A percentile compares a stretch with the other conserved stretches of the same genome.
phyloP scores from a whole-genome alignment of 2,888 invertebrate genomes.

The Orthonychiurus folsomi region DNA sequence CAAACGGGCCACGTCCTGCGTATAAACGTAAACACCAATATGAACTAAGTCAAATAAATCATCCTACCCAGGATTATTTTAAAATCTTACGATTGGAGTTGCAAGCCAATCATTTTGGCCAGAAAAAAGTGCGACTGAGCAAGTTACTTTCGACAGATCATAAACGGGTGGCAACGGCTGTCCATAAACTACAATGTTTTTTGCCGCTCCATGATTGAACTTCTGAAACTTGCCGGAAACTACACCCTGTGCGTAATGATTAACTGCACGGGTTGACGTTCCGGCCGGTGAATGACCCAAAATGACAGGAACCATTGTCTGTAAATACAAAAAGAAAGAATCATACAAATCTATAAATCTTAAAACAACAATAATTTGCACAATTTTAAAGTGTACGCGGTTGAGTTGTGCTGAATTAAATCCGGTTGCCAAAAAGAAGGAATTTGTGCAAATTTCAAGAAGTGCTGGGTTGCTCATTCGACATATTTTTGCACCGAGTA shows the following conservation, averaged over 20 bases:
- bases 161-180: conserved; percentile 53
- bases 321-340: not conserved
- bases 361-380: too few species aligned
- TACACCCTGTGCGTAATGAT: conserved; percentile 53
- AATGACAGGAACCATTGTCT: conserved; percentile 56
- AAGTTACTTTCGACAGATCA: conserved; percentile 52
- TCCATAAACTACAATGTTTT: conserved; percentile 23
- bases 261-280: conserved; percentile 60
- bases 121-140: conserved; percentile 1
- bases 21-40: not conserved
- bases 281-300: conserved; percentile 63
- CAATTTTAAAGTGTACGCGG: not conserved
- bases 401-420: not conserved
- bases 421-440: not conserved
- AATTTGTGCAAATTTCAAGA: not conserved
- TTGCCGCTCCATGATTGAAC: conserved; percentile 57
- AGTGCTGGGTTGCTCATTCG: too few species aligned
- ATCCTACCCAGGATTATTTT: too few species aligned
- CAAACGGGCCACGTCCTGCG: conserved; percentile 18
- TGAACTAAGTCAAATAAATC: too few species aligned
- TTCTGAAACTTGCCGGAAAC: conserved; percentile 51
- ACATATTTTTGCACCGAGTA: not conserved
- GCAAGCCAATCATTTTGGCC: conserved; percentile 8
- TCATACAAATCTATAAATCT: not conserved
- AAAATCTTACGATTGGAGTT: too few species aligned